These are phyloP conservation scores for Mungos mungo DNA, from an alignment of 2,113 vertebrate species.

Conservation along the genomic window DNA sequence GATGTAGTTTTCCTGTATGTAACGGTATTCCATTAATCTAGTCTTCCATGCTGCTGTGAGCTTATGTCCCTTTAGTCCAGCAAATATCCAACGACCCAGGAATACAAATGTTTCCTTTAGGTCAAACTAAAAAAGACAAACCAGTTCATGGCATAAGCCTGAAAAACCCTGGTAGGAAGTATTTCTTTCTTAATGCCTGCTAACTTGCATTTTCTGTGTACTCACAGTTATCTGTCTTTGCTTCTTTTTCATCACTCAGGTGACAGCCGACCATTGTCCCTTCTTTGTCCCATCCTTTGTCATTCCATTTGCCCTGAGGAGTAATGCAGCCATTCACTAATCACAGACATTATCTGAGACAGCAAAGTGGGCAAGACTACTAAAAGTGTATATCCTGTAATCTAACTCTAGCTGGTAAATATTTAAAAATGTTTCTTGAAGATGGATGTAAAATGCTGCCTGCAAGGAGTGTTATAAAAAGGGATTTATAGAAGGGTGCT, in stretches of 20 bases:
- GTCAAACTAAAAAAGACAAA: not conserved
- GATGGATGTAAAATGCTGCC: slow-evolving; percentile 3
- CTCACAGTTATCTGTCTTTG: not conserved
- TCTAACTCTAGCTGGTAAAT: not conserved
- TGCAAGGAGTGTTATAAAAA: not conserved
- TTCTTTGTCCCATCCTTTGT: not conserved
- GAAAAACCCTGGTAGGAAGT: not conserved
- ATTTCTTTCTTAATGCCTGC: not conserved
- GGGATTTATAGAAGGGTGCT: not conserved
- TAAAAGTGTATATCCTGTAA: not conserved
- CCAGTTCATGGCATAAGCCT: not conserved
- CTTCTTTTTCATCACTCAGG: not conserved
- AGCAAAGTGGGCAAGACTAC: not conserved
- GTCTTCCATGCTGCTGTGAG: not conserved
- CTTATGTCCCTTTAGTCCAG: not conserved
- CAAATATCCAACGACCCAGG: not conserved
- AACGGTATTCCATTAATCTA: not conserved
- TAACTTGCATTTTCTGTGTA: not conserved
- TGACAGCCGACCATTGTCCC: not conserved
- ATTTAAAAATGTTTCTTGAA: not conserved
- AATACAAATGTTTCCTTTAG: not conserved
- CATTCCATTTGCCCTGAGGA: not conserved
- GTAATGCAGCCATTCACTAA: not conserved
- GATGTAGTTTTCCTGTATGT: not conserved
- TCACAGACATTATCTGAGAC: not conserved